A percentile compares a stretch with the other conserved stretches of the same genome.
Evolutionary conservation across 2,113 vertebrate species (phyloP).

Genomic region (Pyxicephalus adspersus): DNA sequence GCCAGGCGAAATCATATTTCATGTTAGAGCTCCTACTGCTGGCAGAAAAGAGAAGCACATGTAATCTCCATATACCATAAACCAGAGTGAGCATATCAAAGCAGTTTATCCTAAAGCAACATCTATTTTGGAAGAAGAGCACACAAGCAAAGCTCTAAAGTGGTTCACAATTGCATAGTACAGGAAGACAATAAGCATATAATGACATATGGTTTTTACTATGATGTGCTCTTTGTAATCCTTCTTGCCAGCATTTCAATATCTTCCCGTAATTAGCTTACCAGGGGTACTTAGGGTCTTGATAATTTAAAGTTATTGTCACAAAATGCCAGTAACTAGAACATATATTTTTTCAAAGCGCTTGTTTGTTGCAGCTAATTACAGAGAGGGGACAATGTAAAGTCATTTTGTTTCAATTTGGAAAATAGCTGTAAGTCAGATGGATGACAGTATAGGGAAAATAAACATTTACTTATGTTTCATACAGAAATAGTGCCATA

Average conservation of each 20-base stretch:
- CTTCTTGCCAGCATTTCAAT: constrained; percentile 3
- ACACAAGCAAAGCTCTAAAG: constrained; percentile 1
- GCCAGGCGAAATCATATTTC: too few relatives aligned
- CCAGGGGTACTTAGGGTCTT: fast-evolving
- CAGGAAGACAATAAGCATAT: neutral
- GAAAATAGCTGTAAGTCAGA: neutral
- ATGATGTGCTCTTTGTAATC: constrained; percentile 26
- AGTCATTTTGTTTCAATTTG: neutral
- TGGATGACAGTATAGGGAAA: neutral
- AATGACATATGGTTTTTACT: neutral
- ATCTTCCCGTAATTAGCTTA: constrained; percentile 26
- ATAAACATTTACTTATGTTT: neutral
- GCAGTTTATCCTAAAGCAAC: neutral
- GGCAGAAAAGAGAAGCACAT: too few relatives aligned
- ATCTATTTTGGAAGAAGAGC: neutral
- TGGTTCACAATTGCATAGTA: constrained; percentile 3
- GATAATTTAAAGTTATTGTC: constrained; percentile 21
- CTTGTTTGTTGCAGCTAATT: constrained; percentile 21
- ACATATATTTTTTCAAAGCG: constrained; percentile 9
- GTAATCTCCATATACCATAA: too few relatives aligned
- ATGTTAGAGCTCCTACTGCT: too few relatives aligned
- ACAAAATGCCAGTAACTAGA: neutral
- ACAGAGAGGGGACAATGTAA: neutral
- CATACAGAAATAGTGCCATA: neutral
- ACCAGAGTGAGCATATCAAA: neutral